Conservation (phyloP, 2,888 invertebrate species). For the Meteorus cinctellus region DNA sequence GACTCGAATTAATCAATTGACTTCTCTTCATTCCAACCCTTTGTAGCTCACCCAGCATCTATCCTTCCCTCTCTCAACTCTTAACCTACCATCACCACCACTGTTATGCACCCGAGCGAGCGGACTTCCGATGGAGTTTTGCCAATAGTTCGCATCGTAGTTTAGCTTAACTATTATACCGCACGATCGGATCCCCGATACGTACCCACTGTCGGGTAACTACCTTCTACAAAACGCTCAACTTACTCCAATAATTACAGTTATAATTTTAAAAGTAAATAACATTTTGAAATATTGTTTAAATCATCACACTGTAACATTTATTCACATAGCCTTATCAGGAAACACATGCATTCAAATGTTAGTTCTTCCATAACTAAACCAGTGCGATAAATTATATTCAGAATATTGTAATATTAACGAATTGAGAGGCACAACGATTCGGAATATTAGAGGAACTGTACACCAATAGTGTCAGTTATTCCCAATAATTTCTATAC, state of each 20-base stretch:
- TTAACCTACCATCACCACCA: constrained; percentile 3
- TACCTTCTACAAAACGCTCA: constrained; percentile 31
- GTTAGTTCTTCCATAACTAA: no score
- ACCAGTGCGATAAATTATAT: no score
- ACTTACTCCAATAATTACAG: constrained; percentile 19
- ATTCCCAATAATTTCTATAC: no score
- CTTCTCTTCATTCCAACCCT: constrained; percentile 45
- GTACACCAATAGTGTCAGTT: no score
- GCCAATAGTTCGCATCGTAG: constrained; percentile 56
- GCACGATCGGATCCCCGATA: constrained; percentile 61
- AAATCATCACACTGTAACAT: no score
- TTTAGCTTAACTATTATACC: constrained; percentile 61
- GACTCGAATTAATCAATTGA: constrained; percentile 52
- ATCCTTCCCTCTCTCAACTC: constrained; percentile 11
- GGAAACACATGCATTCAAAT: no score
- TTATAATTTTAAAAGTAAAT: constrained; percentile 11
- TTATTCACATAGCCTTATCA: no score
- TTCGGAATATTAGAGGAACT: no score
- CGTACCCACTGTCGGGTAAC: constrained; percentile 45
- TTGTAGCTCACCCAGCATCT: constrained; percentile 43
- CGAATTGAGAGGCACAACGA: no score
- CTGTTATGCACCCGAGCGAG: constrained; percentile 14
- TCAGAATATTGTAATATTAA: no score
- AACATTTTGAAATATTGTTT: no score
- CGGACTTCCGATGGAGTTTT: constrained; percentile 50